Conservation (phyloP, 2,797 vertebrate species). For the Halcyon smyrnensis region DNA sequence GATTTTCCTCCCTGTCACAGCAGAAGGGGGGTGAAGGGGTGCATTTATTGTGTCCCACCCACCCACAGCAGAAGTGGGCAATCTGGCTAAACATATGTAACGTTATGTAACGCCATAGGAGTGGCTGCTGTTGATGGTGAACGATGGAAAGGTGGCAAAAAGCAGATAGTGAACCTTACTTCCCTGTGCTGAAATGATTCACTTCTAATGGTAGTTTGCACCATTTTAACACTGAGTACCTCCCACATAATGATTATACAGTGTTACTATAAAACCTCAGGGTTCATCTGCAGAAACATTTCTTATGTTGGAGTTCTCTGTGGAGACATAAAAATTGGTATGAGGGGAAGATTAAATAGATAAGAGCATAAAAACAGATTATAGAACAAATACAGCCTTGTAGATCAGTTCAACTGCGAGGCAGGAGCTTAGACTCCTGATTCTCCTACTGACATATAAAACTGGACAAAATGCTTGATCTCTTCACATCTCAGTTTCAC, state of each 20-base stretch:
- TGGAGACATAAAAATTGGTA: constrained; percentile 26
- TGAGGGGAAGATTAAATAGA: constrained; percentile 41
- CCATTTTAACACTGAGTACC: not conserved
- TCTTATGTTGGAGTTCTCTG: not conserved
- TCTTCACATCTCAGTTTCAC: not conserved
- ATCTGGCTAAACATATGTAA: constrained; percentile 2
- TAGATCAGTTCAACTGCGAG: not conserved
- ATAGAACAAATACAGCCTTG: constrained; percentile 3
- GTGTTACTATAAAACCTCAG: constrained; percentile 32
- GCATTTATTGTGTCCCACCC: not conserved
- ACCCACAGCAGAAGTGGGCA: not conserved
- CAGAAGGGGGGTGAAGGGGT: not conserved
- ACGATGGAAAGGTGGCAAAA: not conserved
- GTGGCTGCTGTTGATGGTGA: not conserved
- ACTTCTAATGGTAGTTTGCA: not conserved
- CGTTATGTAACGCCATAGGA: not conserved
- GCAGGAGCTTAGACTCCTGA: not conserved
- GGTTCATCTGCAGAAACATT: not conserved
- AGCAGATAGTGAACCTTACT: not conserved
- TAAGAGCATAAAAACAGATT: constrained; percentile 52
- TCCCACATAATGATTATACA: not conserved
- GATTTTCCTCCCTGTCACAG: not conserved
- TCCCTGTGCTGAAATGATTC: not conserved
- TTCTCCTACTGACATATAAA: not conserved
- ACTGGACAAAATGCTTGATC: not conserved